A percentile compares a stretch with the other conserved stretches of the same genome.
These are phyloP conservation scores for Mesocricetus auratus DNA, from an alignment of 2,113 vertebrate species.

Conservation along the genomic window DNA sequence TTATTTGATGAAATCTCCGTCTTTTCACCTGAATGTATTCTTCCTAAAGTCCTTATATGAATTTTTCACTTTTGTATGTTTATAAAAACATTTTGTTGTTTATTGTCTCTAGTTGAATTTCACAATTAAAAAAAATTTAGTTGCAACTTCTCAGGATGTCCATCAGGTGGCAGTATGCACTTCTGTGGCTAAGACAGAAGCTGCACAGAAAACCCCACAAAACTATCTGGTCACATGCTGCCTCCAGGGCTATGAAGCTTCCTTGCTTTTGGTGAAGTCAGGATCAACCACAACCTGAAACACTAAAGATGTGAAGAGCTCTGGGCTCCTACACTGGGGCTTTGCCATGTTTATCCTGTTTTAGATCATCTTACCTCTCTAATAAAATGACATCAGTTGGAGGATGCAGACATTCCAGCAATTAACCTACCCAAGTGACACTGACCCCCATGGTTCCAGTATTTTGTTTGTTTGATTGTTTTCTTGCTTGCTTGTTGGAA, in stretches of 20 bases:
- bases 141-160: neutral
- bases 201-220: neutral
- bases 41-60: neutral
- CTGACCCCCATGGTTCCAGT: neutral
- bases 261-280: neutral
- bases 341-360: neutral
- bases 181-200: neutral
- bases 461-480: neutral
- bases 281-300: too few species aligned
- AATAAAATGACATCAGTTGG: neutral
- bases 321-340: neutral
- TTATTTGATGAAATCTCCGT: neutral
- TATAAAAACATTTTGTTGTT: neutral
- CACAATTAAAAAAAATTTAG: neutral
- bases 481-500: neutral
- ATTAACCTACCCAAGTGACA: neutral
- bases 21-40: neutral
- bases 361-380: neutral
- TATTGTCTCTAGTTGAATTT: neutral
- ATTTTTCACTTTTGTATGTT: neutral
- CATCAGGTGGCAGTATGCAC: neutral
- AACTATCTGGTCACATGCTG: neutral
- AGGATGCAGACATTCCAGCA: neutral
- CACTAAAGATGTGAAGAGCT: neutral
- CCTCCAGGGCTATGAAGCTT: neutral